Evolutionary conservation across 2,888 invertebrate genomes (phyloP).

Genomic region (Tetranychus truncatus): DNA sequence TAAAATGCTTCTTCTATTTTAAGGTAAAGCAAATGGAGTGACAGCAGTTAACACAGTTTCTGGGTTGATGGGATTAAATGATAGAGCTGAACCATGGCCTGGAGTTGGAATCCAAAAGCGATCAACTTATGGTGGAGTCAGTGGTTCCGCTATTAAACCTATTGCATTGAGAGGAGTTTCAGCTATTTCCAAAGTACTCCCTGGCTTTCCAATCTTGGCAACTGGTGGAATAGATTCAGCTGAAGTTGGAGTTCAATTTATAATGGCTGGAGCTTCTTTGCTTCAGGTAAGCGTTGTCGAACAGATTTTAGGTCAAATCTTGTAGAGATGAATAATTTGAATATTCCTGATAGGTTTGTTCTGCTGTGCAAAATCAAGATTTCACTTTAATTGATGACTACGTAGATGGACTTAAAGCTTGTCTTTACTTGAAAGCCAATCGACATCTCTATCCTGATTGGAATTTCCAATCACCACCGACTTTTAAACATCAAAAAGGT

Average conservation of each 20-base stretch:
- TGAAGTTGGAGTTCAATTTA: slow-evolving; percentile 78
- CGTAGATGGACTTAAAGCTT: slow-evolving; percentile 53
- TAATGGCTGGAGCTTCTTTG: slow-evolving; percentile 76
- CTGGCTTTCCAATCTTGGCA: slow-evolving; percentile 77
- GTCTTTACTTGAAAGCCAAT: slow-evolving; percentile 59
- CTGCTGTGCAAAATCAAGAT: slow-evolving; percentile 95
- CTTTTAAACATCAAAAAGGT: slow-evolving; percentile 72
- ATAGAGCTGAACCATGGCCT: slow-evolving; percentile 77
- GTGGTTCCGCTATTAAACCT: slow-evolving; percentile 82
- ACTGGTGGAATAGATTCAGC: slow-evolving; percentile 95
- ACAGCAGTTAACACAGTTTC: slow-evolving; percentile 95
- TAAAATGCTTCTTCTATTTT: background rate
- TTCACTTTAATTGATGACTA: slow-evolving; percentile 93
- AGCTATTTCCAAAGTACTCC: slow-evolving; percentile 59
- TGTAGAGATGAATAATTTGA: background rate
- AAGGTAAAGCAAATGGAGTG: slow-evolving; percentile 79
- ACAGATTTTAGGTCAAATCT: background rate
- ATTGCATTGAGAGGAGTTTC: slow-evolving; percentile 81
- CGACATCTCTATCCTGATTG: slow-evolving; percentile 46
- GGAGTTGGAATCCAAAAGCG: slow-evolving; percentile 53
- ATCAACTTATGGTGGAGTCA: slow-evolving; percentile 88
- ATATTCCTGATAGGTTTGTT: slow-evolving; percentile 49
- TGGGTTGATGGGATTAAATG: slow-evolving; percentile 70
- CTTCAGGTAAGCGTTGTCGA: slow-evolving; percentile 48
- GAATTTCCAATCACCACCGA: slow-evolving; percentile 88